Evolutionary conservation across 1,140 invertebrate species (phyloP).

Genomic region (Drosophila saltans): DNA sequence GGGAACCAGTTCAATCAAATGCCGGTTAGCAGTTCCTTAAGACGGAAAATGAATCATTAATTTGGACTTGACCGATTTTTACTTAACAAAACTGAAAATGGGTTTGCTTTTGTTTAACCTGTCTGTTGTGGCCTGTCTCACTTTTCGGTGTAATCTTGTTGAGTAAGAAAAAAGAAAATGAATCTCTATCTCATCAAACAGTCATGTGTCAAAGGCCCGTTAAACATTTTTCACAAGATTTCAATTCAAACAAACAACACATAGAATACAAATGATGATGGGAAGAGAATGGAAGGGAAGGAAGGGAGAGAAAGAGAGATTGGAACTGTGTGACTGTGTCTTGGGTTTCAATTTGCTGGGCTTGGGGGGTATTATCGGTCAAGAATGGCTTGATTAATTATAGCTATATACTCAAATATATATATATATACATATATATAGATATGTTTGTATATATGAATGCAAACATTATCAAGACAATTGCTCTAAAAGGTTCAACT

Average conservation of each 20-base stretch:
- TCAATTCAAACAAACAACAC: background rate
- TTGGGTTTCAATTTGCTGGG: background rate
- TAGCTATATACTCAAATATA: background rate
- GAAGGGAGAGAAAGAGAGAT: background rate
- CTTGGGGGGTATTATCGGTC: conserved; percentile 6
- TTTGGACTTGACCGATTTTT: background rate
- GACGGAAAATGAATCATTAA: background rate
- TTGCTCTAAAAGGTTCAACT: background rate
- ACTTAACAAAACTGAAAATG: background rate
- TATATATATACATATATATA: background rate
- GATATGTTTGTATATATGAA: background rate
- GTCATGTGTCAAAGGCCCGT: conserved; percentile 5
- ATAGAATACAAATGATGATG: background rate
- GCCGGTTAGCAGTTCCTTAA: no score
- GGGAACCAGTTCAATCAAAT: background rate
- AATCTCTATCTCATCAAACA: background rate
- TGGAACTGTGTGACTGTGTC: background rate
- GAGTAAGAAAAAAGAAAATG: background rate
- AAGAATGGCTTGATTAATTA: conserved; percentile 19
- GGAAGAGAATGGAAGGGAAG: background rate
- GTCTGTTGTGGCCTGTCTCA: background rate
- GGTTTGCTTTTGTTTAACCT: background rate
- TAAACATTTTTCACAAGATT: conserved; percentile 2
- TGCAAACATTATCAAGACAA: background rate
- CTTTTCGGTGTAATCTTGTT: background rate